Evolutionary conservation across 2,888 invertebrate species (phyloP).

Genomic region (Agrotis segetum): DNA sequence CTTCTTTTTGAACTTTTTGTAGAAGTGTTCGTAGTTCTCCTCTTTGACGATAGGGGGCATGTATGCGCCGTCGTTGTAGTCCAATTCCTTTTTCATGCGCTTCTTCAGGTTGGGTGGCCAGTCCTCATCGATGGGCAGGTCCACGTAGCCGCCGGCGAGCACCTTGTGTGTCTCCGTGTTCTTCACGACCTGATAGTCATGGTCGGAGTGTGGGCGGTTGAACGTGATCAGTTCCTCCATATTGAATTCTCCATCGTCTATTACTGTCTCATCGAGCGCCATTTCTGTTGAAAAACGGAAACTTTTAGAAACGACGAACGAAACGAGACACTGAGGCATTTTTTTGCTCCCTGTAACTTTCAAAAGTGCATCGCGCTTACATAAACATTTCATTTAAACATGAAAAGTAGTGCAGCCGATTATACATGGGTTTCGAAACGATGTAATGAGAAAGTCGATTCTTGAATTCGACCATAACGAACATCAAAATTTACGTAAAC

Average conservation of each 20-base stretch:
- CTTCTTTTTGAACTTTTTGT: slow-evolving; percentile 78
- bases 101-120: slow-evolving; percentile 91
- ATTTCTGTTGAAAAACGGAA: slow-evolving; percentile 76
- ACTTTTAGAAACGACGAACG: slow-evolving; percentile 5
- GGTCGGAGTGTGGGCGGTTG: slow-evolving; percentile 87
- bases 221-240: slow-evolving; percentile 92
- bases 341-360: slow-evolving; percentile 27
- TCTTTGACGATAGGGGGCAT: slow-evolving; percentile 84
- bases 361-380: slow-evolving; percentile 53
- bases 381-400: slow-evolving; percentile 44
- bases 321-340: neutral
- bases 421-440: slow-evolving; percentile 53
- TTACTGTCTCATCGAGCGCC: slow-evolving; percentile 86
- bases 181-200: slow-evolving; percentile 88
- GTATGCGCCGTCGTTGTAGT: slow-evolving; percentile 85
- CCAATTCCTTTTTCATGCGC: slow-evolving; percentile 87
- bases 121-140: slow-evolving; percentile 91
- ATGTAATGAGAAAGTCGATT: slow-evolving; percentile 63
- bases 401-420: slow-evolving; percentile 52
- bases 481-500: slow-evolving; percentile 58
- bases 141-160: slow-evolving; percentile 87
- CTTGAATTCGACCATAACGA: slow-evolving; percentile 57
- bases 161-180: slow-evolving; percentile 73
- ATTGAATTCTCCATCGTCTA: slow-evolving; percentile 91
- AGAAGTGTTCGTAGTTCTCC: slow-evolving; percentile 82